Evolutionary conservation across 2,888 invertebrate species (phyloP).

Genomic region (Drosophila neutralis): DNA sequence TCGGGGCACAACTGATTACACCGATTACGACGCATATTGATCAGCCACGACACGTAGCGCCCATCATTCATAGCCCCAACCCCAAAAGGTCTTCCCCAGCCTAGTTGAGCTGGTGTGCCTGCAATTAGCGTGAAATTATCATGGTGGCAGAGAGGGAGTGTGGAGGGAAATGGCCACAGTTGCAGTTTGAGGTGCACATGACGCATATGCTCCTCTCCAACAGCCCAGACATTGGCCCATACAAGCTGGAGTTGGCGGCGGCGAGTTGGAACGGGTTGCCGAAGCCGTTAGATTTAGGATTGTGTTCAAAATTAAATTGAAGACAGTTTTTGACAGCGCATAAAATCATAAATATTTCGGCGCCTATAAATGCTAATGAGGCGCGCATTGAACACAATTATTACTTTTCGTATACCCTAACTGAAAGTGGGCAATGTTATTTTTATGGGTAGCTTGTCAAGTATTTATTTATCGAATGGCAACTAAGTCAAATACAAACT

Average conservation of each 20-base stretch:
- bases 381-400: conserved; percentile 40
- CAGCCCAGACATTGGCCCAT: conserved; percentile 35
- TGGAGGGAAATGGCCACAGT: not conserved
- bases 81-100: conserved; percentile 7
- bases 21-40: conserved; percentile 78
- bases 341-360: conserved; percentile 62
- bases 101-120: conserved; percentile 1
- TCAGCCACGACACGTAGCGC: conserved; percentile 63
- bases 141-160: not conserved
- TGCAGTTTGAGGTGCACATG: conserved; percentile 17
- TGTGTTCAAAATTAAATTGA: conserved; percentile 29
- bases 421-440: rapidly evolving
- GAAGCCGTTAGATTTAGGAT: not conserved
- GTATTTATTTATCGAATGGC: too few relatives aligned
- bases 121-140: conserved; percentile 60
- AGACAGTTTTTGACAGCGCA: conserved; percentile 33
- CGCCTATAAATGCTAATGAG: conserved; percentile 74
- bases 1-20: conserved; percentile 64
- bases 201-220: conserved; percentile 41
- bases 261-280: not conserved
- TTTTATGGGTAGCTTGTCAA: not conserved
- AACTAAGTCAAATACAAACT: too few relatives aligned
- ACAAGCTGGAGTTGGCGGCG: not conserved
- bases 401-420: conserved; percentile 29
- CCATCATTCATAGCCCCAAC: conserved; percentile 61